Base-by-base conservation (phyloP, 2,797 vertebrate genomes). In the Phyllotis vaccarum region DNA sequence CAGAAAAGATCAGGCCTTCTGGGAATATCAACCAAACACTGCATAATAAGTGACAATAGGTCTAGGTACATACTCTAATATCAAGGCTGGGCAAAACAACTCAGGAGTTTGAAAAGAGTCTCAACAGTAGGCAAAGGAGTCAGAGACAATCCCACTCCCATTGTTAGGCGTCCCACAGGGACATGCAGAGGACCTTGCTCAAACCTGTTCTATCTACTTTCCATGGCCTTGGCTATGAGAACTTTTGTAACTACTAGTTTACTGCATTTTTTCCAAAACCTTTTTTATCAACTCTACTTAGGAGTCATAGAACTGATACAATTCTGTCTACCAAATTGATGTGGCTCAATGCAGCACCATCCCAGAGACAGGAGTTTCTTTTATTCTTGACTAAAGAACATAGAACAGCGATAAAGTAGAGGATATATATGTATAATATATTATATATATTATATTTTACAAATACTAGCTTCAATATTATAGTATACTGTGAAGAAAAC, bases 201-300 rank as follows among this genome's bases (percentile, higher is more conserved):
- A 74, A 21, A 43, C 37, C 37, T 21, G 24, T 52, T 76, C 58
- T 86, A 3, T 43, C 60, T n/a, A 40, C 29, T 78, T 11, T 40
- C 37, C 27, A 37, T 9, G 5, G 6, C 46, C 40, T 58, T 91
- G 82, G 70, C 21, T 58, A 0, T 24, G 43, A 91, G 80, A 40
- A 16, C 27, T 97, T 79, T 91, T 34, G 81, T 79, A 70, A 49
- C 19, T 34, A 1, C 16, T 70, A 17, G 49, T 85, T 89, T 89
- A 54, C 31, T 70, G 83, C 16, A 88, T n/a, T 74, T 52, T 14
- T 91, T 79, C 29, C 56, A 96, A 72, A 94, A 54, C 40, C 31
- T 19, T 62, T 37, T 70, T 86, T 19, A 8, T 14, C 72, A 96
- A 17, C 2, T 93, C 21, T 79, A 17, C 89, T 87, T 2, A 14